Evolutionary conservation across 2,113 vertebrate species (phyloP), one percentile per base, ranked within the genome.

Genomic region (Laticauda colubrina): DNA sequence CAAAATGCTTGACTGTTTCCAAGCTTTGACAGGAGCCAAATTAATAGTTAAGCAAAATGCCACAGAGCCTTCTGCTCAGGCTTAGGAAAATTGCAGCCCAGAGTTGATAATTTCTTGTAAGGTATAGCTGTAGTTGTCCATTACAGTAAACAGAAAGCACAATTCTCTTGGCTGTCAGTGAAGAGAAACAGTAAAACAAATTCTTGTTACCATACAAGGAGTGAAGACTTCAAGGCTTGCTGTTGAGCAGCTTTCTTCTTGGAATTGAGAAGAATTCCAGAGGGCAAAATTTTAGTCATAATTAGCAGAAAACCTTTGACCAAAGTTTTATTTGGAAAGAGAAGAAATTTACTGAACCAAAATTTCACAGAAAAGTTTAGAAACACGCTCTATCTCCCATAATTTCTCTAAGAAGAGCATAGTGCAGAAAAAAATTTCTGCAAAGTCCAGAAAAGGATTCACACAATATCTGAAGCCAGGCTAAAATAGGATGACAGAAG

Each of bases 1-100:
- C 97, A 98, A 98, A 97, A 97, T 54, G 94, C 96, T 96, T 96
- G 94, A 94, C 90, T 96, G 96, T 48, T 93, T 92, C 90, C 93
- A 93, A 94, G 96, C 55, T 2, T 91, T 93, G 29, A 29, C 3
- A 95, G 93, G 87, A 96, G 97, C 97, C 97, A 98, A 97, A 96
- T 93, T 96, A 93, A 97, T 96, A 96, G 51, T 94, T 55, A 85
- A 96, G 96, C 93, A 93, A 94, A 94, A 94, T 95, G 96, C 96
- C 96, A 94, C 94, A 89, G 95, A 97, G 93, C 55, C 92, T 92
- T 97, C 96, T 98, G 97, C 94, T 97, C 94, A 96, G 93, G 95
- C 91, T 94, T 93, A 95, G 89, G 85, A 91, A 1, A 91, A 61
- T 92, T 94, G 87, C 95, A 91, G 14, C 54, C 89, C n/a, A 51